Evolutionary conservation across 2,797 vertebrate species (phyloP).

Genomic region (Tadarida brasiliensis): DNA sequence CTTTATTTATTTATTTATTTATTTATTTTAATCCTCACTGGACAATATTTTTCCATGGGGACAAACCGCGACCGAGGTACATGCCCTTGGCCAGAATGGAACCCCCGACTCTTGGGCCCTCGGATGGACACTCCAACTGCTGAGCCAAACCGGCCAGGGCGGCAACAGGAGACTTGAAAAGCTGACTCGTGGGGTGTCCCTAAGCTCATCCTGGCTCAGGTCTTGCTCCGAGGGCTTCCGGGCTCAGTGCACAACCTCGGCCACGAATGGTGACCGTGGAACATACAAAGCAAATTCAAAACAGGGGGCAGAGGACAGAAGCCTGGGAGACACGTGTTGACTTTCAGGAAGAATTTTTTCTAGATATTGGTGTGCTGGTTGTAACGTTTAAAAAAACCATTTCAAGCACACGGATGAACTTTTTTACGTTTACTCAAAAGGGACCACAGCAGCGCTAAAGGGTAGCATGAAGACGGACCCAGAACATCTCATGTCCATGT

Average conservation of each 20-base stretch:
- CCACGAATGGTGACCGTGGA: background rate
- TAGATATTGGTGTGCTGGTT: background rate
- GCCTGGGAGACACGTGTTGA: background rate
- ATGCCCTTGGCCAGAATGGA: no score
- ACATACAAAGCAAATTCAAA: background rate
- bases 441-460: background rate
- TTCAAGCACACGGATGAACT: background rate
- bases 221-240: background rate
- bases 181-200: no score
- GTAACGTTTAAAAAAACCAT: background rate
- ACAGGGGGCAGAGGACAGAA: background rate
- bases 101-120: no score
- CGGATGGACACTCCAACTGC: no score
- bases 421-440: background rate
- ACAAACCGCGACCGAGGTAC: no score
- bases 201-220: background rate
- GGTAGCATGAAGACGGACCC: no score
- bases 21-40: no score
- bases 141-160: no score
- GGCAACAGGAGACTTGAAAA: background rate
- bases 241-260: background rate
- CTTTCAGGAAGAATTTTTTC: background rate
- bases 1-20: background rate
- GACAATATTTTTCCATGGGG: no score
- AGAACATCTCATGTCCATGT: background rate